Base-by-base conservation (phyloP, 2,113 vertebrate species). In the Chionis minor region DNA sequence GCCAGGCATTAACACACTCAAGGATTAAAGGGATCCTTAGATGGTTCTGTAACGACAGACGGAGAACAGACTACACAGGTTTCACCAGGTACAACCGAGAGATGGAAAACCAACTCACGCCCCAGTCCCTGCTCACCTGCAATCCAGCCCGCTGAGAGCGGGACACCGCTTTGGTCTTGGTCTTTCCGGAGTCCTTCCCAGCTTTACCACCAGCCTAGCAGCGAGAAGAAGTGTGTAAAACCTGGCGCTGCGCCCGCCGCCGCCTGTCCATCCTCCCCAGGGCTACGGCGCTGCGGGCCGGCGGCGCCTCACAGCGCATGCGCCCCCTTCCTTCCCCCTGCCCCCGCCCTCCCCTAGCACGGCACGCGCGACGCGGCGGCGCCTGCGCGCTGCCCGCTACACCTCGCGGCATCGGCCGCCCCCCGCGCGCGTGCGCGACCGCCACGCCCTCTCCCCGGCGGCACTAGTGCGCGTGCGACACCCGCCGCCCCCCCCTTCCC, bases 151-250 rank as follows among this genome's bases (percentile, higher is more conserved):
- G 98, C 97, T 99, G 99, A 10, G 99, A 99, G 97, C 99, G 99
- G 86, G 99, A 99, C 97, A 99, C 99, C 4, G 99, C 99, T 98
- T 99, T 99, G 65, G 99, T 99, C 98, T 99, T 99, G 84, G 99
- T 99, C 97, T 99, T 99, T 18, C 99, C 99, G 4, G 99, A 99
- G 97, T 99, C 99, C 90, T 99, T 99, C 12, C 99, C 99, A 75
- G 99, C 99, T 95, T 99, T 99, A 8, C 99, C 99, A 24, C 99
- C 99, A 97, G 99, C 99, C 99, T 99, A 66, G 24, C n/a, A 56
- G 75, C 6, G 33, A 71, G 32, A 47, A 22, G 21, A 82, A 15
- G 8, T 2, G 23, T 8, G 7, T 51, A 55, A 58, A 32, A 81
- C 13, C 44, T 42, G 38, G 49, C 32, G 32, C 42, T 30, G 16